Percentiles rank a stretch among this genome's conserved stretches.
Conservation (phyloP, 2,888 invertebrate species). For the Gymnoscelis rufifasciata region DNA sequence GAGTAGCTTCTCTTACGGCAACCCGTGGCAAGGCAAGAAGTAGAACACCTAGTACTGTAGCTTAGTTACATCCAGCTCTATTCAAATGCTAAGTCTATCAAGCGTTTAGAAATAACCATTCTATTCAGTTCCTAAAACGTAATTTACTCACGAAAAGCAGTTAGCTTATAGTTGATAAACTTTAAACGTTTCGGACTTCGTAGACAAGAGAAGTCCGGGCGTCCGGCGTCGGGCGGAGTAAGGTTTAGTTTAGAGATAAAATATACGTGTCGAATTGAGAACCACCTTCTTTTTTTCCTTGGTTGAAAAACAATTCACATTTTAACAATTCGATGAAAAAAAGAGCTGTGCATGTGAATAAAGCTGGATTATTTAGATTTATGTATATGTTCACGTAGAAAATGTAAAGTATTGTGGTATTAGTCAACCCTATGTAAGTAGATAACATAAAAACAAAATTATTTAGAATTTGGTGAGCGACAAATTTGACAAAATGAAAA, state of each 20-base stretch:
- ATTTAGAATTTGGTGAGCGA: background rate
- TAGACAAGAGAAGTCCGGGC: no score
- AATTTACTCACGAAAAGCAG: no score
- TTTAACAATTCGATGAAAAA: no score
- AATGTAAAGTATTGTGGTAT: conserved; percentile 22
- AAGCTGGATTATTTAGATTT: conserved; percentile 7
- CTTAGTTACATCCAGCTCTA: conserved; percentile 2
- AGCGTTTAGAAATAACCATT: background rate
- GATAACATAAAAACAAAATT: conserved; percentile 24
- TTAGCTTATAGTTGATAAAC: no score
- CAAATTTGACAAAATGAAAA: no score
- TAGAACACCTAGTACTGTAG: conserved; percentile 42
- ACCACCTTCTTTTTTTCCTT: no score
- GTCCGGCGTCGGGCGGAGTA: no score
- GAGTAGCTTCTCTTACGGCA: conserved; percentile 80
- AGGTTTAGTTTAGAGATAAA: no score
- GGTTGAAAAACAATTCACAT: no score
- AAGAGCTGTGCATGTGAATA: conserved; percentile 4
- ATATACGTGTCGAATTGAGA: no score
- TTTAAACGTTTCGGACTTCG: no score
- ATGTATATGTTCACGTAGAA: conserved; percentile 13
- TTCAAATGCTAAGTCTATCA: conserved; percentile 3
- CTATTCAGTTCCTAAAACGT: background rate
- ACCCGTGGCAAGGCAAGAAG: conserved; percentile 71
- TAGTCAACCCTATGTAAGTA: conserved; percentile 25